Conservation (phyloP, 2,113 vertebrate species). For the Terrapene triunguis region DNA sequence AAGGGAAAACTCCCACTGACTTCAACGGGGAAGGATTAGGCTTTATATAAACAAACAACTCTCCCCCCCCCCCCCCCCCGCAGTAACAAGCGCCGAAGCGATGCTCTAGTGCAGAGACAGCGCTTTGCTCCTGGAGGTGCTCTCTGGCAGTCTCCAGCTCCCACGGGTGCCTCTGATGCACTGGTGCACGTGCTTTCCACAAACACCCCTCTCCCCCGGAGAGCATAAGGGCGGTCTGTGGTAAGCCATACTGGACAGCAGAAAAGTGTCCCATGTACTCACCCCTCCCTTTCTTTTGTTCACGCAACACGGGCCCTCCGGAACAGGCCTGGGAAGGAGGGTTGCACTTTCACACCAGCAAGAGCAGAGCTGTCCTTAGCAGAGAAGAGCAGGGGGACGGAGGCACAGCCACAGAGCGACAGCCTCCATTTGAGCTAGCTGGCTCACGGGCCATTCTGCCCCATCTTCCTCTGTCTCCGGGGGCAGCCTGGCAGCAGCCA, state of each 20-base stretch:
- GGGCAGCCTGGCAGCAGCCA: not conserved
- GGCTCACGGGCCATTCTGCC: not conserved
- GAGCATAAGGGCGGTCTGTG: not conserved
- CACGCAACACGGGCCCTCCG: not conserved
- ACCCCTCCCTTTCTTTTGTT: too few species aligned
- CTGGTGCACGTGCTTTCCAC: not conserved
- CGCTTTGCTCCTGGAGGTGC: not conserved
- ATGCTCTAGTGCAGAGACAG: not conserved
- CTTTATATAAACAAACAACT: rapidly evolving
- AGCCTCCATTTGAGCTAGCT: not conserved
- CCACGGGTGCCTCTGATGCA: not conserved
- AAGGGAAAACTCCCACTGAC: not conserved
- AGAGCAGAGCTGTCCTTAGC: not conserved
- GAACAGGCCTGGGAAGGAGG: not conserved
- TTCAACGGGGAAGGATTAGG: not conserved
- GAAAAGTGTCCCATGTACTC: too few species aligned
- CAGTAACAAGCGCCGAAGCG: rapidly evolving
- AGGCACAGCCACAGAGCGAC: not conserved
- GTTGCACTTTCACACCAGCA: not conserved
- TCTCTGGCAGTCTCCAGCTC: not conserved
- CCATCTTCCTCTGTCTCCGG: not conserved
- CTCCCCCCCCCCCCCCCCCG: not conserved
- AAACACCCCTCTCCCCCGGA: not conserved
- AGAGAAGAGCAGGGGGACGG: not conserved
- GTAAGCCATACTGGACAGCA: too few species aligned